Base-by-base conservation (phyloP, 1,140 invertebrate species). In the Camponotus pennsylvanicus region DNA sequence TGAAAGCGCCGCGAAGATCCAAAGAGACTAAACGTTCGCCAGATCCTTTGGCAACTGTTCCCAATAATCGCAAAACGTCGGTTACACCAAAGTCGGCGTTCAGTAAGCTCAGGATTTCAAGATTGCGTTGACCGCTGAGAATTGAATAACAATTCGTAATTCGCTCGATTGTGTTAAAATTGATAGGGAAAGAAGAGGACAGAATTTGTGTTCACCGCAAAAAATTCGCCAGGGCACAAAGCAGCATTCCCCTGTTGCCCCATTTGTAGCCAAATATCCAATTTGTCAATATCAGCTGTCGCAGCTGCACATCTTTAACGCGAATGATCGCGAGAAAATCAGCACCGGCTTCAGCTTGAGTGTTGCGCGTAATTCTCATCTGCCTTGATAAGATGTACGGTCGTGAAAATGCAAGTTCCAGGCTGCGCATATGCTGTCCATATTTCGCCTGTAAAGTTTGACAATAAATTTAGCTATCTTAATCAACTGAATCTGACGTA, bases 201-300 rank as follows among this genome's bases (percentile, higher is more conserved):
- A 6, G 21, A 37, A 3, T 5, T 66, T 11, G 85, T 11, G 85
- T 76, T 91, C 73, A 94, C 93, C 94, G 92, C 13, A 95, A 73
- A 66, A 95, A 93, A 80, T 92, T 94, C 21, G 93, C 93, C 6
- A 95, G 77, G n/a, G 93, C 91, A 40, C 90, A 91, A 11, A 95
- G 86, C 4, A 95, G 79, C 70, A 93, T 92, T 75, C 90, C 91
- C 8, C 93, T 92, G 82, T 94, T 93, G 11, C 93, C 93, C 93
- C 93, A 94, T 85, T 92, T 94, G 79, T 92, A 92, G 49, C 92
- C 92, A 45, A 94, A 93, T 11, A 93, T 88, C 95, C 95, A 95
- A 69, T 95, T 90, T 6, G 94, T 94, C 40, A 95, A 91, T 49
- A 93, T 88, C 52, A 95, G 87, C 73, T 93, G 91, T 13, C 88